phyloP scores from a whole-genome alignment of 2,797 vertebrate species.

The Paguma larvata region DNA sequence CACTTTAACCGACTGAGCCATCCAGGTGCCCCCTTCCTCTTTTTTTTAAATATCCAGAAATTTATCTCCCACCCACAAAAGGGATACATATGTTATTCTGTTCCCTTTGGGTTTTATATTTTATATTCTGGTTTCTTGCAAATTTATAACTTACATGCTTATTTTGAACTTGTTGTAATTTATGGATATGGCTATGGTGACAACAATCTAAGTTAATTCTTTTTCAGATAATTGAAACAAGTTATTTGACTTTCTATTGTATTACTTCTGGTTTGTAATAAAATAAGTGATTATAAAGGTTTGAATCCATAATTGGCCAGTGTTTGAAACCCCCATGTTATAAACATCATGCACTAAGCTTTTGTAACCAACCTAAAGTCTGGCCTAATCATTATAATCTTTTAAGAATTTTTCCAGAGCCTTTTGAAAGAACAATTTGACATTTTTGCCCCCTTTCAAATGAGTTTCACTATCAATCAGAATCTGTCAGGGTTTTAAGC shows the following conservation, averaged over 20 bases:
- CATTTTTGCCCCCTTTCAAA: neutral
- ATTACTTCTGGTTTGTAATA: neutral
- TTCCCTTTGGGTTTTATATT: neutral
- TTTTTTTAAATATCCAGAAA: neutral
- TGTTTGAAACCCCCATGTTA: neutral
- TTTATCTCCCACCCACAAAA: neutral
- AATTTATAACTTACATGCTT: neutral
- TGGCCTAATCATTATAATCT: neutral
- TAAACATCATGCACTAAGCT: neutral
- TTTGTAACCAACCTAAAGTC: neutral
- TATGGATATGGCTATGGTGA: neutral
- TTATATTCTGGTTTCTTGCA: neutral
- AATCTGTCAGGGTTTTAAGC: neutral
- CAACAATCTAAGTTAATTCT: neutral
- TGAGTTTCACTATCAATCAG: neutral
- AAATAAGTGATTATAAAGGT: neutral
- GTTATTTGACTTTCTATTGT: neutral
- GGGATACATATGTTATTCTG: neutral
- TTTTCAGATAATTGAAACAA: neutral
- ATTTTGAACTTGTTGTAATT: neutral
- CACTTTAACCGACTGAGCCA: too few species aligned
- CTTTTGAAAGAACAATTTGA: neutral
- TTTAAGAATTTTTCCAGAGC: constrained; percentile 13
- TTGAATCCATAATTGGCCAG: neutral
- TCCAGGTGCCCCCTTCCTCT: too few species aligned